Evolutionary conservation across 1,140 invertebrate species (phyloP), one percentile per base, ranked within the genome.

Genomic region (Eupeodes corollae): DNA sequence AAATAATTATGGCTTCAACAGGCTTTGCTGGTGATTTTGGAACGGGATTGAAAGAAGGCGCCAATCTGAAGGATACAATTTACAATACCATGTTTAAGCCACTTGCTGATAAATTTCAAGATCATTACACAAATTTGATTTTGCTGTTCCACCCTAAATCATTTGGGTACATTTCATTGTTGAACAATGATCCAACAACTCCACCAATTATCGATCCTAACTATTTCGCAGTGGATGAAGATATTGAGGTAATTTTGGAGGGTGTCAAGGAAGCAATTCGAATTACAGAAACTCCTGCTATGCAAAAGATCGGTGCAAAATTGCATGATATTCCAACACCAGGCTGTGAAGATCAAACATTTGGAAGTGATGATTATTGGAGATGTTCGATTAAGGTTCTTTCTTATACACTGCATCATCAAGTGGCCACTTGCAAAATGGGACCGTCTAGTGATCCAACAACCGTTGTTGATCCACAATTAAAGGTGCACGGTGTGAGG

Each of bases 111-210:
- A 18, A 13, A 10, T 18, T 10, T 2, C 56, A 58, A 2, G 75
- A 81, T 46, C 73, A 70, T 2, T 83, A 75, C 64, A 74, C 76
- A 0, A 71, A 83, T 10, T 64, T 80, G 52, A 79, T 81, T 1
- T 81, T 85, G 61, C 55, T 85, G 2, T 67, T 86, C 16, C 71
- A 80, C 59, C 85, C 87, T 2, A 77, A 80, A 60, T 84, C 82
- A 3, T 68, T 73, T 44, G 86, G 86, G 6, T 71, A 71, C 38
- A 50, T 89, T 12, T 71, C 67, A 40, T 65, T 89, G 1, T 69
- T 63, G 49, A 78, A 75, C 1, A 78, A 69, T 13, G 77, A 91
- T 69, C 87, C 88, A 0, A 75, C 76, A 32, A 74, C 82, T 10
- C 70, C 76, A 49, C 85, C 86, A 0, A 70, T 77, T 31, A 72